A percentile compares a stretch with the other conserved stretches of the same genome.
phyloP scores from a whole-genome alignment of 2,888 invertebrate genomes.

The Lamellibrachia columna region DNA sequence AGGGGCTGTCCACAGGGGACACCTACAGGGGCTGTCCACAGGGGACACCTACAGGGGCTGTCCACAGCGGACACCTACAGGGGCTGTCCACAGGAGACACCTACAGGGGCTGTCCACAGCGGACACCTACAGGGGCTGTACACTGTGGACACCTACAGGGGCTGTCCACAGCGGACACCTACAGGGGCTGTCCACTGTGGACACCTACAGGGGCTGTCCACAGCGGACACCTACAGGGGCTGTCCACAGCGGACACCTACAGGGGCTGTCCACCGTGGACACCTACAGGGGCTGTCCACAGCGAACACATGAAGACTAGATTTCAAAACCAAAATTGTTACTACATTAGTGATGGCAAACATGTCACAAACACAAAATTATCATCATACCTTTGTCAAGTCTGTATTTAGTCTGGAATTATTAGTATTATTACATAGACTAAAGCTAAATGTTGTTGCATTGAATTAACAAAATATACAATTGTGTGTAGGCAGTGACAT shows the following conservation, averaged over 20 bases:
- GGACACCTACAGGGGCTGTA: neutral
- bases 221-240: neutral
- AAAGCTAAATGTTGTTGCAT: neutral
- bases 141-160: neutral
- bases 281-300: neutral
- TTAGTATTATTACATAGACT: constrained; percentile 1
- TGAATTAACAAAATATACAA: constrained; percentile 10
- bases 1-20: neutral
- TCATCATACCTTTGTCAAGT: neutral
- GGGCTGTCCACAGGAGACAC: neutral
- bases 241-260: neutral
- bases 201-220: neutral
- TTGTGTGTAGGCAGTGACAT: neutral
- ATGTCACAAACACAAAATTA: neutral
- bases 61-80: neutral
- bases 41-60: neutral
- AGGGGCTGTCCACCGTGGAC: neutral
- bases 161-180: neutral
- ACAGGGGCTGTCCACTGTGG: no score
- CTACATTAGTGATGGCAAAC: neutral
- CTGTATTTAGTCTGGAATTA: neutral
- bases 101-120: neutral
- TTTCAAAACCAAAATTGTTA: neutral
- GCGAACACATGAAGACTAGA: neutral
- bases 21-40: neutral